These are phyloP conservation scores for Falco columbarius DNA, from an alignment of 2,797 vertebrate species.

Conservation along the genomic window DNA sequence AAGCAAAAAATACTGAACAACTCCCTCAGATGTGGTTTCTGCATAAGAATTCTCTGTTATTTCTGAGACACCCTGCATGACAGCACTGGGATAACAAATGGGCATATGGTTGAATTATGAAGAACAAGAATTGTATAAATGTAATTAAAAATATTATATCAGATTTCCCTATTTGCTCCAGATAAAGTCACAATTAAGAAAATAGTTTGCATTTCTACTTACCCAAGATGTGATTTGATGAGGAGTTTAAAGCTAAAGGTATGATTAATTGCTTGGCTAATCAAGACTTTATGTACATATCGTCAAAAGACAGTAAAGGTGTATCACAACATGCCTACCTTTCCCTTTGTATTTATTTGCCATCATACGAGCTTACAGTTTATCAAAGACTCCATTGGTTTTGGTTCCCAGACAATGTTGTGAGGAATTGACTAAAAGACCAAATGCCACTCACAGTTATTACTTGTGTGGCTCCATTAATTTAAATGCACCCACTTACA, in stretches of 20 bases:
- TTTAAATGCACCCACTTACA: background rate
- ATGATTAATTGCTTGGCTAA: background rate
- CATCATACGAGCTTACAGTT: background rate
- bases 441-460: background rate
- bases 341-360: background rate
- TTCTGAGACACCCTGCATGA: background rate
- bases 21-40: slow-evolving; percentile 26
- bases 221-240: background rate
- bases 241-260: background rate
- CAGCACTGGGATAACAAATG: background rate
- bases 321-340: too few species aligned
- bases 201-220: background rate
- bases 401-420: background rate
- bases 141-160: background rate
- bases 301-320: background rate
- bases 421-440: background rate
- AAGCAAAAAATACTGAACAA: slow-evolving; percentile 39
- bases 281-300: background rate
- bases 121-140: background rate
- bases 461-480: background rate
- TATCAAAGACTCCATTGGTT: background rate
- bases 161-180: background rate
- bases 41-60: background rate
- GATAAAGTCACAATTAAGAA: background rate
- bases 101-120: background rate